Conservation (phyloP, 64 coral and sea anemone species). For the Actinia equina region DNA sequence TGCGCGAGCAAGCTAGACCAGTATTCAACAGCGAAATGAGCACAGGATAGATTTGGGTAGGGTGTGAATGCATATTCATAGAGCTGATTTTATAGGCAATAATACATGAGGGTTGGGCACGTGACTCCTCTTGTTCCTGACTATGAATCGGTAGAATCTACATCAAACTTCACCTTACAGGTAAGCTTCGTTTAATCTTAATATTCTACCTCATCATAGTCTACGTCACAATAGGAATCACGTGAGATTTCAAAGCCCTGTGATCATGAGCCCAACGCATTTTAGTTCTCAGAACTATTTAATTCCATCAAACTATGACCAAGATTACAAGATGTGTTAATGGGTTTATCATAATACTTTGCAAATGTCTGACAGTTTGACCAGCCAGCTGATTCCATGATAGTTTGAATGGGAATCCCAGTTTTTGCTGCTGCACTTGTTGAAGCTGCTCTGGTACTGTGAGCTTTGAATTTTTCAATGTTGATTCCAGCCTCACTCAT, state of each 20-base stretch:
- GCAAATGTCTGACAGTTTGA: constrained; percentile 43
- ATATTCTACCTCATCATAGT: no score
- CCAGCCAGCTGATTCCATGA: constrained; percentile 39
- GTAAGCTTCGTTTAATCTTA: constrained; percentile 11
- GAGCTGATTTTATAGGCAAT: background rate
- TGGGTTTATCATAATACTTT: constrained; percentile 47
- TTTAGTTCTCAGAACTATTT: background rate
- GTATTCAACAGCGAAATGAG: constrained; percentile 20
- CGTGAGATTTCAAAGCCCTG: no score
- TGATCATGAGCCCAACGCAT: no score
- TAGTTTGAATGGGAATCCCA: constrained; percentile 7
- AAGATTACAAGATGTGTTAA: constrained; percentile 11
- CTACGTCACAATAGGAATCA: no score
- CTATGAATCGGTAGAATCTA: constrained; percentile 1
- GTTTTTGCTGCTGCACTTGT: constrained; percentile 16
- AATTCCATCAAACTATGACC: constrained; percentile 11
- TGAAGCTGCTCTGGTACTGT: constrained; percentile 28
- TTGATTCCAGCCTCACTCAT: constrained; percentile 19
- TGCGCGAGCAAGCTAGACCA: constrained; percentile 5
- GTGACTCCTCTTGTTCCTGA: background rate
- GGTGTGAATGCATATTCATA: background rate
- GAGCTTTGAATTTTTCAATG: constrained; percentile 25
- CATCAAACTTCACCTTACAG: constrained; percentile 18
- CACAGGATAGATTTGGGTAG: background rate
- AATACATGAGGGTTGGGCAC: no score